Evolutionary conservation across 2,113 vertebrate genomes (phyloP), one percentile per base, ranked within the genome.

Genomic region (Pseudolaguvia tuberculata): DNA sequence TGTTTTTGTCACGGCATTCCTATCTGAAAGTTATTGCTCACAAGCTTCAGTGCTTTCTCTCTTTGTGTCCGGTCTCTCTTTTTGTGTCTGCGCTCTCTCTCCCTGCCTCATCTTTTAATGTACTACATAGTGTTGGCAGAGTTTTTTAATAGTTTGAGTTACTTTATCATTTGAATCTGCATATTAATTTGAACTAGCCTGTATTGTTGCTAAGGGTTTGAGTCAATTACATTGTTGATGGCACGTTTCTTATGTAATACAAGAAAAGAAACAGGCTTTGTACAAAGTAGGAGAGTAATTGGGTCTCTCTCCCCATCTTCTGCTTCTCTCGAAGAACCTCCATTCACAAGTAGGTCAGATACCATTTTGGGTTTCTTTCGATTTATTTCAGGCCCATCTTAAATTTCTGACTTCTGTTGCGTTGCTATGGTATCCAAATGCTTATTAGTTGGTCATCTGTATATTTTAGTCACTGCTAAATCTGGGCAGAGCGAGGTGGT

Each of bases 261-360:
- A 51, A 13, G 20, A 50, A 39, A 59, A 18, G 70, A 72, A 35
- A 27, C 12, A 31, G 67, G 51, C 15, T 45, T 35, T 8, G n/a
- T 21, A 35, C 23, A 48, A 56, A n/a, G 42, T 27, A 62, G 27
- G 23, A 48, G 27, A 35, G 69, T 72, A 80, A 74, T 74, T 79
- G 70, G 75, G 58, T 65, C 63, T 63, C 57, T 53, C 27, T 74
- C 23, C 21, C 27, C 45, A 20, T 65, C 18, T 55, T 12, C 35
- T 29, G 29, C 58, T 25, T 69, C 66, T 73, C 62, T 78, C 58
- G 52, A 78, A 73, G 79, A 78, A 78, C 72, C 39, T 71, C 53
- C 27, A 75, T 59, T 48, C 67, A 68, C 47, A 82, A 78, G 29
- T 82, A 78, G 81, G 78, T 75, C 80, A 79, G 59, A 70, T 45